Evolutionary conservation across 2,797 vertebrate species (phyloP), one percentile per base, ranked within the genome.

Genomic region (Avahi laniger): DNA sequence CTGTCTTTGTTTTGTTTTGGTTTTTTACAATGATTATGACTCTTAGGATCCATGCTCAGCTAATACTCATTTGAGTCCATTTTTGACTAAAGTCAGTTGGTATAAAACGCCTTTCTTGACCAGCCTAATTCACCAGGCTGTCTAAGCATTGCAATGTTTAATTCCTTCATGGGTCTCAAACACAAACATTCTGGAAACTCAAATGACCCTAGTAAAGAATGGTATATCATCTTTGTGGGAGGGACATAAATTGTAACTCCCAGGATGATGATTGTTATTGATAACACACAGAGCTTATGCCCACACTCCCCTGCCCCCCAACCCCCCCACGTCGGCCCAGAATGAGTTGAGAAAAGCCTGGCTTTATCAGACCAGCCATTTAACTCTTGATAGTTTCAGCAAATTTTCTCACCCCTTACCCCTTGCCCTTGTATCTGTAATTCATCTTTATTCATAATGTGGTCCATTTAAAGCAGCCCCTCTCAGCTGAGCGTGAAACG

Each of bases 121-220:
- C 52, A 94, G 28, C 38, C 59, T 94, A 70, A 93, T 65, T 65
- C 63, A 85, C 24, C 94, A 61, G 72, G 78, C 54, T 91, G 50
- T 22, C 57, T 24, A 50, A 50, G 72, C 59, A 87, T 96, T 91
- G 69, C 61, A 70, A 72, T 24, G 92, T 63, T 95, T 96, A 96
- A 95, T 93, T 94, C 91, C 72, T 61, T 87, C 94, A 90, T 50
- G 54, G 8, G 13, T 91, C 43, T 96, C 78, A 93, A 96, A 97
- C 48, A 72, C 78, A 93, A 95, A 79, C 72, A 92, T n/a, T 65
- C 7, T 91, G 92, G 90, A 93, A 52, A 95, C 8, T 82, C 18
- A 89, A n/a, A 63, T 90, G 94, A 89, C 90, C 94, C 93, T 95
- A 20, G 73, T 90, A 79, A 95, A 94, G 50, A 92, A 59, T 9